Evolutionary conservation across 2,113 vertebrate species (phyloP).

Genomic region (Caranx melampygus): DNA sequence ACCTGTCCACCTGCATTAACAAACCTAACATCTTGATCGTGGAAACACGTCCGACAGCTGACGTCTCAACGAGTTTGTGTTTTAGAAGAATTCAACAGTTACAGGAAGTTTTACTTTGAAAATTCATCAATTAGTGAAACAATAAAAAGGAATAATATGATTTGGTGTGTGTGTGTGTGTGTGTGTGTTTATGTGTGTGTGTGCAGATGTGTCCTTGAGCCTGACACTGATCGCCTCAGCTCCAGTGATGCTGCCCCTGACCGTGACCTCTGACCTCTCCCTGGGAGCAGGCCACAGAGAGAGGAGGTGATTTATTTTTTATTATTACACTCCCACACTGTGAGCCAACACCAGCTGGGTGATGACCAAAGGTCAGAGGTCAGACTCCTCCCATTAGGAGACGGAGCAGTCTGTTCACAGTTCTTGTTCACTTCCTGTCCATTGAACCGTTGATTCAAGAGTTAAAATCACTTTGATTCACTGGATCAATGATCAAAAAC

Average conservation of each 20-base stretch:
- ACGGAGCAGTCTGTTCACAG: too few species aligned
- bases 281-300: neutral
- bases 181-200: too few species aligned
- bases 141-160: too few species aligned
- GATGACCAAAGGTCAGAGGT: constrained; percentile 48
- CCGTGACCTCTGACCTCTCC: constrained; percentile 57
- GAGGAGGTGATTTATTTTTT: constrained; percentile 40
- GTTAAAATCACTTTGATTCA: neutral
- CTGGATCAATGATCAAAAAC: neutral
- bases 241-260: constrained; percentile 14
- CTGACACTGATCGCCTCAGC: constrained; percentile 38
- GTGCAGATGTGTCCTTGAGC: constrained; percentile 46
- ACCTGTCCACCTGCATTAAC: too few species aligned
- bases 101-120: too few species aligned
- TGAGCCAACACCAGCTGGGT: constrained; percentile 10
- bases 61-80: too few species aligned
- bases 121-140: too few species aligned
- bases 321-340: constrained; percentile 33
- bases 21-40: too few species aligned
- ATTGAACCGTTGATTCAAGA: neutral
- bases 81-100: too few species aligned
- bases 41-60: too few species aligned
- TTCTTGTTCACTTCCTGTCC: neutral
- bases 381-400: neutral
- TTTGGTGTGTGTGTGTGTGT: too few species aligned